These are phyloP conservation scores for Cyrtorhinus lividipennis DNA, from an alignment of 1,140 invertebrate species.

Conservation along the genomic window DNA sequence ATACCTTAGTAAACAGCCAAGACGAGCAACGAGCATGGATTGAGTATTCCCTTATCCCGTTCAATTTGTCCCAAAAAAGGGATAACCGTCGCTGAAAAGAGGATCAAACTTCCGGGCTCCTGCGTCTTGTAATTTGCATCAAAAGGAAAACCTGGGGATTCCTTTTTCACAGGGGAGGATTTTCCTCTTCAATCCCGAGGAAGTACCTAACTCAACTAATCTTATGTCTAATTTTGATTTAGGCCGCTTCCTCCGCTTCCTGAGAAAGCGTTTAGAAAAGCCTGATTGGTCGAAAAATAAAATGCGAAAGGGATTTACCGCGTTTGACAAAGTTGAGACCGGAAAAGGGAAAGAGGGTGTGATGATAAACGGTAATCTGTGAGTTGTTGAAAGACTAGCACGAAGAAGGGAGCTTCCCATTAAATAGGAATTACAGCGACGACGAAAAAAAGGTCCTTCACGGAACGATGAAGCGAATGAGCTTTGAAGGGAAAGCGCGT, in stretches of 20 bases:
- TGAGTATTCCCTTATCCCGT: too few species aligned
- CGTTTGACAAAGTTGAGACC: background rate
- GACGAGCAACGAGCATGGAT: too few species aligned
- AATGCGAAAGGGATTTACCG: background rate
- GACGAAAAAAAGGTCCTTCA: too few species aligned
- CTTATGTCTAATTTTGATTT: constrained; percentile 1
- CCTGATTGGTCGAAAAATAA: background rate
- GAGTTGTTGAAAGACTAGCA: background rate
- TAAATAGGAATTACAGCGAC: too few species aligned
- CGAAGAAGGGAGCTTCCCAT: too few species aligned
- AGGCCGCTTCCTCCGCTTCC: too few species aligned
- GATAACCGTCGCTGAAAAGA: background rate
- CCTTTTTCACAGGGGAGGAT: background rate
- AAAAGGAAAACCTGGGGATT: background rate
- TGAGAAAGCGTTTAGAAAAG: background rate
- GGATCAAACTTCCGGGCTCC: background rate
- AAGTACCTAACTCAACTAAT: background rate
- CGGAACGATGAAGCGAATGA: too few species aligned
- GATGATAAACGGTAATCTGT: background rate
- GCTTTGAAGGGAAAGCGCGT: too few species aligned
- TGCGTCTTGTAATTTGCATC: background rate
- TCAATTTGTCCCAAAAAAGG: background rate
- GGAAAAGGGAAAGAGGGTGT: background rate
- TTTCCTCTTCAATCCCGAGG: background rate
- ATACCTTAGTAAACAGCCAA: too few species aligned